These are phyloP conservation scores for Bombus soroeensis DNA, from an alignment of 1,140 invertebrate species.

Conservation along the genomic window DNA sequence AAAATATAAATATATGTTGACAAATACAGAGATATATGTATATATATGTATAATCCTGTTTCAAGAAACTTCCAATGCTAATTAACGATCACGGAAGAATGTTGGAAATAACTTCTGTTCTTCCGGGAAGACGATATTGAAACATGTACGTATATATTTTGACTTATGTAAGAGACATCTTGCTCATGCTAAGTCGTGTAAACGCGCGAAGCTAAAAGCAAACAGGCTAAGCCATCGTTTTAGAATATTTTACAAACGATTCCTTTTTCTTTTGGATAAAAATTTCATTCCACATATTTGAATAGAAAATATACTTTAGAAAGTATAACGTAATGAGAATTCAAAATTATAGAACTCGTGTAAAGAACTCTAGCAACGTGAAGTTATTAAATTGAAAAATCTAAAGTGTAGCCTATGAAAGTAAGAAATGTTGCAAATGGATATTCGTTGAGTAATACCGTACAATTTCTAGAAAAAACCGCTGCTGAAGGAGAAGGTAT, in stretches of 20 bases:
- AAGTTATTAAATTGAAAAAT: background rate
- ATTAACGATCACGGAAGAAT: slow-evolving; percentile 4
- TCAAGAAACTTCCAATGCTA: background rate
- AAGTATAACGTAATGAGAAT: too few species aligned
- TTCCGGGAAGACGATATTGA: background rate
- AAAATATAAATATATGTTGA: background rate
- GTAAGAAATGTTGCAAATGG: background rate
- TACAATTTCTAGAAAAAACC: background rate
- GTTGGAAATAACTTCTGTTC: slow-evolving; percentile 1
- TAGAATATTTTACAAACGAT: background rate
- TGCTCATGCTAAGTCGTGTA: background rate
- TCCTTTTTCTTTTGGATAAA: background rate
- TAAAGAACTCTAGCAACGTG: background rate
- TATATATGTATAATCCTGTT: background rate
- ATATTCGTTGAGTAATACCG: slow-evolving; percentile 1
- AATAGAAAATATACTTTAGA: too few species aligned
- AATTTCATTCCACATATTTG: too few species aligned
- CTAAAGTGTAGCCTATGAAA: background rate
- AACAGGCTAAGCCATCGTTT: background rate
- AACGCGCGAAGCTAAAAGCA: background rate
- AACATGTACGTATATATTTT: slow-evolving; percentile 9
- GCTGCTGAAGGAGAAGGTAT: background rate
- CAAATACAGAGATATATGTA: background rate
- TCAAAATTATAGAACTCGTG: too few species aligned
- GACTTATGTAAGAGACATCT: slow-evolving; percentile 40